Percentiles rank a stretch among this genome's conserved stretches.
These are phyloP conservation scores for Chlorodrepanis virens DNA, from an alignment of 2,113 vertebrate genomes.

Conservation along the genomic window DNA sequence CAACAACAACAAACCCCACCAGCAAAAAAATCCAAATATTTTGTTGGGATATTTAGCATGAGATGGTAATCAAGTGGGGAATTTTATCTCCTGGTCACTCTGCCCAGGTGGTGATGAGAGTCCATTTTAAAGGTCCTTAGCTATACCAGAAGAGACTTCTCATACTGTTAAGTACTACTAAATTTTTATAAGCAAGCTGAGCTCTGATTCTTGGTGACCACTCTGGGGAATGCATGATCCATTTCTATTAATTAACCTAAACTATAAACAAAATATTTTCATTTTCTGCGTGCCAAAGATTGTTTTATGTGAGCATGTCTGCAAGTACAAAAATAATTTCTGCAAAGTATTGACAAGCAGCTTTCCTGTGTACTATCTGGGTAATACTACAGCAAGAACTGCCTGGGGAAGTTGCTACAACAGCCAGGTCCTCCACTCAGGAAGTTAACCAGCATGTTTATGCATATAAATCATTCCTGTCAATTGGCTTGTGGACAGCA, in stretches of 20 bases:
- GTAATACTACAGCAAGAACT: neutral
- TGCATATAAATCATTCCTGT: neutral
- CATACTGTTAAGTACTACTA: neutral
- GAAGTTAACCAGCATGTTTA: neutral
- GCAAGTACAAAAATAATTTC: neutral
- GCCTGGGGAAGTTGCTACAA: neutral
- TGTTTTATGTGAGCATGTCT: neutral
- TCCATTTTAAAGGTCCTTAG: neutral
- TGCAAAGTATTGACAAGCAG: neutral
- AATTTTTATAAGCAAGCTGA: neutral
- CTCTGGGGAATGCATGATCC: neutral
- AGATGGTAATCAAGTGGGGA: neutral
- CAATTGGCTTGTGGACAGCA: neutral
- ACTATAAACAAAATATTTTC: neutral
- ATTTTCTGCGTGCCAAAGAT: neutral
- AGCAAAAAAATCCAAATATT: neutral
- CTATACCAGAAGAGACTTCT: neutral
- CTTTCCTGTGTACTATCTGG: neutral
- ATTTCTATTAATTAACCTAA: neutral
- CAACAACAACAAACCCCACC: rapidly evolving
- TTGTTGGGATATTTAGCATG: neutral
- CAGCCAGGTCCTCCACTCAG: neutral
- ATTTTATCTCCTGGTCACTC: neutral
- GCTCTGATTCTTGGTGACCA: neutral
- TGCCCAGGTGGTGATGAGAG: neutral